Percentiles rank a stretch among this genome's conserved stretches.
phyloP scores from a whole-genome alignment of 2,888 invertebrate genomes.

The Mesorhabditis spiculigera region DNA sequence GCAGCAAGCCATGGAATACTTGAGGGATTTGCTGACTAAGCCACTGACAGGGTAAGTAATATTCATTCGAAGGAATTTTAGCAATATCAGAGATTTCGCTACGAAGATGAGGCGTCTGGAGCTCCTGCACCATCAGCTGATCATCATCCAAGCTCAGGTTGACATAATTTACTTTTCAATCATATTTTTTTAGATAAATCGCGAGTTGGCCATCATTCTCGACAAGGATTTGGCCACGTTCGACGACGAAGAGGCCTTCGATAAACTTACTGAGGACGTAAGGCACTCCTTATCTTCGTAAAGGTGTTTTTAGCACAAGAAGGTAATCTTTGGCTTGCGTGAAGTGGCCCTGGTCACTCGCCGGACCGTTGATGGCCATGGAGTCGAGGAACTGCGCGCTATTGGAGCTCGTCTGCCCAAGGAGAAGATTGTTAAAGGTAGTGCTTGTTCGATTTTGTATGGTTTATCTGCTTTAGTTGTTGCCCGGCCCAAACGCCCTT shows the following conservation, averaged over 20 bases:
- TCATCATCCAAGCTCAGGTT: not conserved
- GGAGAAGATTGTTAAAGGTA: slow-evolving; percentile 1
- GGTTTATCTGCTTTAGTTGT: too few species aligned
- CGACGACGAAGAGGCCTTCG: not conserved
- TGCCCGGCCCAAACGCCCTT: too few species aligned
- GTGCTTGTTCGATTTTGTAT: too few species aligned
- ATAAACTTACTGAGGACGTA: not conserved
- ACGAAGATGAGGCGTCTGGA: not conserved
- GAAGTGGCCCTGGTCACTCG: not conserved
- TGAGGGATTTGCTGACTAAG: not conserved
- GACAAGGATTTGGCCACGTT: not conserved
- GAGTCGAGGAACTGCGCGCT: not conserved
- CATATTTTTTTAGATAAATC: not conserved
- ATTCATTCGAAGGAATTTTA: not conserved
- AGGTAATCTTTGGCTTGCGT: not conserved
- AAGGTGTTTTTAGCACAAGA: not conserved
- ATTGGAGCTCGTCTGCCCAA: not conserved
- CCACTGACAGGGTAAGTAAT: not conserved
- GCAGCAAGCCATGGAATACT: not conserved
- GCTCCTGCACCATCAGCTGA: not conserved
- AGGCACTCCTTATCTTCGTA: not conserved
- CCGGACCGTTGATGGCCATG: not conserved
- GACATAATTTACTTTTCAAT: too few species aligned
- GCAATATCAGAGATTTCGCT: not conserved
- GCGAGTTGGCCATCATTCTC: not conserved